Evolutionary conservation across 2,888 invertebrate species (phyloP), one percentile per base, ranked within the genome.

Genomic region (Coelopa pilipes): DNA sequence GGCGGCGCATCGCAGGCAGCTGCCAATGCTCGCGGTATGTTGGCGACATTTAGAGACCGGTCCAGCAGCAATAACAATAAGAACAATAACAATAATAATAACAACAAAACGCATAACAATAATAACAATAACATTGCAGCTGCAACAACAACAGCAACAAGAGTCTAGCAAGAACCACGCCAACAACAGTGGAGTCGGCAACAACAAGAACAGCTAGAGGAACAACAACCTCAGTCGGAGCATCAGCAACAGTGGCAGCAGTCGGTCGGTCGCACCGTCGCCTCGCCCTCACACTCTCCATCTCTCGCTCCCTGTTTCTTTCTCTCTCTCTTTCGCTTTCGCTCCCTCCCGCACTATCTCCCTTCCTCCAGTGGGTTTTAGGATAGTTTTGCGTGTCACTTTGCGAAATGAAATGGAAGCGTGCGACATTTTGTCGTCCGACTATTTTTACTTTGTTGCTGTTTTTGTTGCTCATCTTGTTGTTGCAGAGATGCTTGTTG

Each of bases 371-470:
- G 19, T 60, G 21, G 34, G n/a, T 21, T 62, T 62, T 24, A 13
- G 62, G 62, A 21, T 62, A 34, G n/a, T 62, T 62, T 73, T 68
- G 60, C 69, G 71, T 74, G 76, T 72, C 76, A 76, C 75, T 75
- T 75, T 74, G 72, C 70, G 65, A 74, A 72, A 74, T 74, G 74
- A 76, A 76, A 74, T 50, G 69, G 57, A 70, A 71, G 68, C 70
- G 53, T 70, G 62, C 67, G 73, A 75, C 75, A 75, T 73, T 66
- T 60, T 73, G 75, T 73, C 70, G 75, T 70, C 73, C 62, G 67
- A n/a, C 13, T 34, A 59, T 55, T 65, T 34, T 34, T 34, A 34
- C 7, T 4, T 49, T 17, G 45, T 15, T 15, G 34, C 34, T 62
- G 24, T n/a, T 34, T 45, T 62, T 1, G 13, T 62, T 62, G 45